Conservation (phyloP, 2,797 vertebrate species). For the Chrysocyon brachyurus region DNA sequence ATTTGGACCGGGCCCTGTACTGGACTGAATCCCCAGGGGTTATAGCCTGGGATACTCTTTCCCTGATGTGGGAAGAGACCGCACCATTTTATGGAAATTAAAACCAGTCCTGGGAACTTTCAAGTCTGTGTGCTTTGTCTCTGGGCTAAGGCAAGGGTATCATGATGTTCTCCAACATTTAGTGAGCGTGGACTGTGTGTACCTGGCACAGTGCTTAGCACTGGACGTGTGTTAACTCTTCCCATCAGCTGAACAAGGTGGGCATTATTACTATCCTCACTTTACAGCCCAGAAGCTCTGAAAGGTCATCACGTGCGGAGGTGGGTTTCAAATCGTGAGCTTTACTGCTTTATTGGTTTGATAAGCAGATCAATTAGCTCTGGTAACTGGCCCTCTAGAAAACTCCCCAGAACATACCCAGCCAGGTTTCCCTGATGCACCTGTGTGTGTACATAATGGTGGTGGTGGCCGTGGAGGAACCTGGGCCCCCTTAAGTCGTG, state of each 20-base stretch:
- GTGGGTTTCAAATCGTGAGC: neutral
- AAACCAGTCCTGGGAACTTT: conserved; percentile 62
- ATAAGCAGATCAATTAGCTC: neutral
- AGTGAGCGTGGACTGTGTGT: neutral
- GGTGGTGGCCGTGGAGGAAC: no score
- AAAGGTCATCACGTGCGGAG: neutral
- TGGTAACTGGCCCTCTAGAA: neutral
- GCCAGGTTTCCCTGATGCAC: neutral
- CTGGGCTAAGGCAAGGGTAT: neutral
- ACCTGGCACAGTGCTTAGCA: neutral
- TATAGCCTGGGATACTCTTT: neutral
- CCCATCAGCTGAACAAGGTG: neutral
- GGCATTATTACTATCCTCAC: neutral
- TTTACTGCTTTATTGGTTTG: neutral
- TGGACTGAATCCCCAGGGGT: neutral
- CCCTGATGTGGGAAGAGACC: conserved; percentile 48
- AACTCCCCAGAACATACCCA: neutral
- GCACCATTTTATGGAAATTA: conserved; percentile 78
- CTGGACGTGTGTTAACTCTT: neutral
- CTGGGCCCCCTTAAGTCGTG: neutral
- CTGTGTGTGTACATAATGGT: no score
- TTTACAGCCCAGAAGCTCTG: neutral
- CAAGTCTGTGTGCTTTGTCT: conserved; percentile 53
- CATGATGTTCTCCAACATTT: neutral
- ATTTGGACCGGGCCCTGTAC: neutral